Conservation (phyloP, 2,797 vertebrate species). For the Sternotherus odoratus region DNA sequence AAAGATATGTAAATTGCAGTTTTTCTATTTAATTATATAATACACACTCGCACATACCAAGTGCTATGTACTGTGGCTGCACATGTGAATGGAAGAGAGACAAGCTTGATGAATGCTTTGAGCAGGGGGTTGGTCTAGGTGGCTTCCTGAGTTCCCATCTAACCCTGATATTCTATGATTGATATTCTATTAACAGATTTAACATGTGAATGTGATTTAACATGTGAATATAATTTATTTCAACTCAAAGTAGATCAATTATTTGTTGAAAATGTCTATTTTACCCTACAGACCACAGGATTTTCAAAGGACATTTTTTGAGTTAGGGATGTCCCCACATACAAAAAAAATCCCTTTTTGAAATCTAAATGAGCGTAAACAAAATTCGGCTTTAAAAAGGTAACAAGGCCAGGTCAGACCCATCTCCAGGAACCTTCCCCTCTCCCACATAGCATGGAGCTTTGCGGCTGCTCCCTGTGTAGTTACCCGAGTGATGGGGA, state of each 20-base stretch:
- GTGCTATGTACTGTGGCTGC: background rate
- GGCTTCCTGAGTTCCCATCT: too few species aligned
- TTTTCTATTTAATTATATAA: background rate
- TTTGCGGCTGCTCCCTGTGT: too few species aligned
- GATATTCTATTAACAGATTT: background rate
- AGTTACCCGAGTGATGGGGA: too few species aligned
- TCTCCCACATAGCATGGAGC: too few species aligned
- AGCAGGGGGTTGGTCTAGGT: too few species aligned
- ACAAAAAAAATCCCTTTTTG: background rate
- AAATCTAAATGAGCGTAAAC: conserved; percentile 1
- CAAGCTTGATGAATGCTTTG: background rate
- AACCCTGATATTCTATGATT: too few species aligned
- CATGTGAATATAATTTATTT: background rate
- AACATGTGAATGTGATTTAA: background rate
- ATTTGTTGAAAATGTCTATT: background rate
- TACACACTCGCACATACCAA: background rate
- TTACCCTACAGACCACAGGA: background rate
- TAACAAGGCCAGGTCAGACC: background rate
- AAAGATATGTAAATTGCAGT: fast-evolving
- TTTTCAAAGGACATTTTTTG: background rate
- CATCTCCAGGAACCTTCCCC: too few species aligned
- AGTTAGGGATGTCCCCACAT: background rate
- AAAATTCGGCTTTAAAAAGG: background rate
- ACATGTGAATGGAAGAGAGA: too few species aligned
- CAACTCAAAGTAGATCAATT: background rate